These are phyloP conservation scores for Netelia inedita DNA, from an alignment of 2,888 invertebrate species.

Conservation along the genomic window DNA sequence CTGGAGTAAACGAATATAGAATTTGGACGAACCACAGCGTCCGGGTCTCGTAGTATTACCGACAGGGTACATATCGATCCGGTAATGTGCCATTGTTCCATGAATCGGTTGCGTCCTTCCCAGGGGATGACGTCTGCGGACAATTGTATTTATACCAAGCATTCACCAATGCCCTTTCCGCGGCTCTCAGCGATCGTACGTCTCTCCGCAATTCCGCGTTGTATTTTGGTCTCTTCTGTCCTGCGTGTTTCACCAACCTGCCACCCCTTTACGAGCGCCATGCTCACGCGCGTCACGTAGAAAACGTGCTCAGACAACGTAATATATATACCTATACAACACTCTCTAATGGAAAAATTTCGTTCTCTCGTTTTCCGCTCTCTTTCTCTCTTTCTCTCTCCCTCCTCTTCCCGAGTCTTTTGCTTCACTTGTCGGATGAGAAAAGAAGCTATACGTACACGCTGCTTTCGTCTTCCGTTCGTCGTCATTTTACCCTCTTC, in stretches of 20 bases:
- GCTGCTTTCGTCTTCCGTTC: constrained; percentile 2
- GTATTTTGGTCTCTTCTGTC: background rate
- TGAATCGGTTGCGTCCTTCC: constrained; percentile 27
- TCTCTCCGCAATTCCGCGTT: background rate
- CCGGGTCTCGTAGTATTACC: background rate
- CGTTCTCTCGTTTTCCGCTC: constrained; percentile 64
- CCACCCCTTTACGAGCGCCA: constrained; percentile 43
- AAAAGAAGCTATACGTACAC: constrained; percentile 38
- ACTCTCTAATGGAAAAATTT: constrained; percentile 76
- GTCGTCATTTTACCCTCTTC: constrained; percentile 28
- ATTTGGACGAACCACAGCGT: constrained; percentile 9
- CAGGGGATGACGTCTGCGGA: constrained; percentile 9
- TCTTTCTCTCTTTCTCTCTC: constrained; percentile 37
- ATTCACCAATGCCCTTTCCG: background rate
- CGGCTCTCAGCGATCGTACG: background rate
- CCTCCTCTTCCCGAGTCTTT: constrained; percentile 24
- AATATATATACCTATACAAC: constrained; percentile 73
- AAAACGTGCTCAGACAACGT: constrained; percentile 75
- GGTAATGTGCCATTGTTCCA: constrained; percentile 41
- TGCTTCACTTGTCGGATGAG: constrained; percentile 41
- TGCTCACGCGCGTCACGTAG: constrained; percentile 74
- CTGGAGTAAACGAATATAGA: constrained; percentile 25
- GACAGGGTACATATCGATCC: constrained; percentile 41
- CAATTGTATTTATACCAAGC: constrained; percentile 41
- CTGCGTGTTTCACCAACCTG: constrained; percentile 1